Conservation (phyloP, 1,140 invertebrate species). For the Euschistus heros region DNA sequence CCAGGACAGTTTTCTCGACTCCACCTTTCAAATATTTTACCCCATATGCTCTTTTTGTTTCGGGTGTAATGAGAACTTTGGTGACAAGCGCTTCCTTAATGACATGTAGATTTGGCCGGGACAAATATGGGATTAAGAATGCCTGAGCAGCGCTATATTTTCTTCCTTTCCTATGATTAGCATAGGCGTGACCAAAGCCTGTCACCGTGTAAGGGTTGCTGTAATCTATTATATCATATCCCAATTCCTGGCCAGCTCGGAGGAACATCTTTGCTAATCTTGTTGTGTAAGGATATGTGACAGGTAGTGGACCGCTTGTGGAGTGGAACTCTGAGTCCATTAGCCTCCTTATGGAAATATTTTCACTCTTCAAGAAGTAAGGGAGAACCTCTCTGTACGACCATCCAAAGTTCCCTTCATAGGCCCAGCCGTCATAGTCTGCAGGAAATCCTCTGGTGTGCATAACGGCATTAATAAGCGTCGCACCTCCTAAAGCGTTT, state of each 20-base stretch:
- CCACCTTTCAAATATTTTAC: slow-evolving; percentile 41
- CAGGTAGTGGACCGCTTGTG: slow-evolving; percentile 29
- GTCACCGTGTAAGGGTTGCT: slow-evolving; percentile 33
- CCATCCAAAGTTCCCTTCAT: slow-evolving; percentile 54
- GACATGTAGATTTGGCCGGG: slow-evolving; percentile 44
- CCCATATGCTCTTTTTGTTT: slow-evolving; percentile 44
- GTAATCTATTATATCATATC: slow-evolving; percentile 41
- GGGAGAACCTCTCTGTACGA: slow-evolving; percentile 45
- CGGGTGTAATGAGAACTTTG: slow-evolving; percentile 36
- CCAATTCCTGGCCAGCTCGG: slow-evolving; percentile 40
- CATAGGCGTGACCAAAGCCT: slow-evolving; percentile 25
- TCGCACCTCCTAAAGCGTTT: slow-evolving; percentile 56
- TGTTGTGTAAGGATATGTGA: slow-evolving; percentile 30
- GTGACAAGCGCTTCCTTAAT: slow-evolving; percentile 41
- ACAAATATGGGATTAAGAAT: slow-evolving; percentile 42
- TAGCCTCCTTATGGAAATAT: slow-evolving; percentile 33
- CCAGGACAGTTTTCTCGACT: no score
- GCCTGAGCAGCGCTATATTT: slow-evolving; percentile 46
- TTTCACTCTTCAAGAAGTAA: slow-evolving; percentile 44
- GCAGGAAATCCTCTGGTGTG: slow-evolving; percentile 49
- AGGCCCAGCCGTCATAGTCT: slow-evolving; percentile 65
- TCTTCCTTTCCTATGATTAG: slow-evolving; percentile 36
- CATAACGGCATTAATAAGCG: slow-evolving; percentile 50
- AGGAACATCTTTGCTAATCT: slow-evolving; percentile 37
- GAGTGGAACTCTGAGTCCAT: slow-evolving; percentile 36